These are phyloP conservation scores for Microchirus variegatus DNA, from an alignment of 2,797 vertebrate species.

Conservation along the genomic window DNA sequence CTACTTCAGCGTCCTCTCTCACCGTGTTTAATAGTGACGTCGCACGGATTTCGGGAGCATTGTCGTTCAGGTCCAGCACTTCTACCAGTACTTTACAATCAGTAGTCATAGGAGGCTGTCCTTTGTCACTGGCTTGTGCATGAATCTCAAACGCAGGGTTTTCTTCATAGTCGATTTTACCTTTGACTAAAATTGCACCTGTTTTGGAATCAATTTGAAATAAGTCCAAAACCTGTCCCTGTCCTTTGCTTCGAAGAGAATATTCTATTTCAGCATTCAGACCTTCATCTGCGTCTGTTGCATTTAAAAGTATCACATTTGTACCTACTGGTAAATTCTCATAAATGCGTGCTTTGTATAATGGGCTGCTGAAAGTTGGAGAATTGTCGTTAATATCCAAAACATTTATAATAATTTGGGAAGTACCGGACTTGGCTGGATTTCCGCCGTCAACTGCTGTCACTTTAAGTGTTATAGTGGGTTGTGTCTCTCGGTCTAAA, in stretches of 20 bases:
- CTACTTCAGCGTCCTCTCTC: constrained; percentile 50
- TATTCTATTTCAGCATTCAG: constrained; percentile 68
- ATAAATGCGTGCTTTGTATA: constrained; percentile 69
- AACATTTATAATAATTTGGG: constrained; percentile 49
- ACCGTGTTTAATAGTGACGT: constrained; percentile 57
- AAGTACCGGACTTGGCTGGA: constrained; percentile 52
- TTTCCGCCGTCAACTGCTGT: constrained; percentile 68
- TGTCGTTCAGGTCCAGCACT: constrained; percentile 66
- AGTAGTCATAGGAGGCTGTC: constrained; percentile 52
- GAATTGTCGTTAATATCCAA: constrained; percentile 67
- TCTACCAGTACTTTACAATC: constrained; percentile 71
- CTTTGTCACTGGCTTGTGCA: constrained; percentile 58
- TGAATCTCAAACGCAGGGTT: constrained; percentile 65
- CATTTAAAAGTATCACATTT: constrained; percentile 50
- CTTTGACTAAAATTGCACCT: constrained; percentile 46
- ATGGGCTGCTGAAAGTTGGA: constrained; percentile 48
- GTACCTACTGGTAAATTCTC: constrained; percentile 74
- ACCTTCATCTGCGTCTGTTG: constrained; percentile 60
- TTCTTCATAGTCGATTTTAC: constrained; percentile 69
- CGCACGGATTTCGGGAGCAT: constrained; percentile 66
- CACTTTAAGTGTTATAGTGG: constrained; percentile 41
- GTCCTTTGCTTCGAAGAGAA: constrained; percentile 53
- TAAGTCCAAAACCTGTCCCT: constrained; percentile 44
- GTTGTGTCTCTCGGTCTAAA: constrained; percentile 68
- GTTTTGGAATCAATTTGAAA: constrained; percentile 55